Evolutionary conservation across 1,140 invertebrate genomes (phyloP).

Genomic region (Drosophila ogumai): DNA sequence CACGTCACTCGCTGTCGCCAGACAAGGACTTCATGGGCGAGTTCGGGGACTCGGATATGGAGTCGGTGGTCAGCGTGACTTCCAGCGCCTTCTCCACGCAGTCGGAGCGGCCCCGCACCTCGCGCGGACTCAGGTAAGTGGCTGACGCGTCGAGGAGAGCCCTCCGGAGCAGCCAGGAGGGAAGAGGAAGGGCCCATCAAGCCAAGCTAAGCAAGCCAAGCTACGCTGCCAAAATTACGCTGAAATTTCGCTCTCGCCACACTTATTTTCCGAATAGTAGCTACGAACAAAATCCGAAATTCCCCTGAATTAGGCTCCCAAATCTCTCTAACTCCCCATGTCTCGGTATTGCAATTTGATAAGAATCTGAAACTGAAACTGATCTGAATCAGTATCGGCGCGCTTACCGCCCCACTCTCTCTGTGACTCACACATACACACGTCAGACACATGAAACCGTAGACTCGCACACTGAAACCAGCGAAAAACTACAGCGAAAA

Average conservation of each 20-base stretch:
- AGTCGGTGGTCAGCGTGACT: slow-evolving; percentile 93
- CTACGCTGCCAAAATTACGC: slow-evolving; percentile 65
- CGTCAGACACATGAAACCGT: slow-evolving; percentile 29
- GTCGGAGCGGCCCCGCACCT: slow-evolving; percentile 93
- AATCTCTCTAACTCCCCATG: slow-evolving; percentile 1
- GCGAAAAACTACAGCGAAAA: slow-evolving; percentile 63
- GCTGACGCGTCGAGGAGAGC: slow-evolving; percentile 8
- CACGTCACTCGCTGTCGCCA: slow-evolving; percentile 87
- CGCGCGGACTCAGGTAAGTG: slow-evolving; percentile 89
- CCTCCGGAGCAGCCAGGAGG: slow-evolving; percentile 13
- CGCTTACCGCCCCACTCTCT: slow-evolving; percentile 45
- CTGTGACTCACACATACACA: slow-evolving; percentile 26
- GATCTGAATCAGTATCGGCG: slow-evolving; percentile 26
- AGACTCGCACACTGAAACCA: slow-evolving; percentile 50
- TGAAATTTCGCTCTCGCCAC: slow-evolving; percentile 59
- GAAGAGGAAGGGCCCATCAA: slow-evolving; percentile 15
- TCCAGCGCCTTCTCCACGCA: slow-evolving; percentile 97
- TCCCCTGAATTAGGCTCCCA: slow-evolving; percentile 51
- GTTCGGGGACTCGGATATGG: slow-evolving; percentile 94
- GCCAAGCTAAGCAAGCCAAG: slow-evolving; percentile 45
- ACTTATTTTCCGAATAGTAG: slow-evolving; percentile 42
- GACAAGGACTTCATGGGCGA: slow-evolving; percentile 90
- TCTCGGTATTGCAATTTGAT: slow-evolving; percentile 18
- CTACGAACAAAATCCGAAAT: slow-evolving; percentile 58
- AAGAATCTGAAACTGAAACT: slow-evolving; percentile 3